phyloP scores from a whole-genome alignment of 2,797 vertebrate genomes.

The Microctenopoma stevenorrisi region DNA sequence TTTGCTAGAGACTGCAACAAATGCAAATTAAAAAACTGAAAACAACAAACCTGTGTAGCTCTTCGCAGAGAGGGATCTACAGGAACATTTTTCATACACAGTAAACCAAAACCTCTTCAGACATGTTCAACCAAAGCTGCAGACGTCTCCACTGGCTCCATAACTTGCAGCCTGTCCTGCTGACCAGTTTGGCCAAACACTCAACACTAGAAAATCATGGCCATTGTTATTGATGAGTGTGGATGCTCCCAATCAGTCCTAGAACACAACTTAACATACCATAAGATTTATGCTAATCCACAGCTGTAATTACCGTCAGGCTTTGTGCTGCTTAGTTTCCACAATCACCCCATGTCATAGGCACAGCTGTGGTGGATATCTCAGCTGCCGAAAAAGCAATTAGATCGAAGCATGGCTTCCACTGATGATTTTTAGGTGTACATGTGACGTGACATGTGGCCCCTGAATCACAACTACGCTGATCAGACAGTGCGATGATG shows the following conservation, averaged over 20 bases:
- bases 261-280: conserved; percentile 9
- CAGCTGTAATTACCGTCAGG: conserved; percentile 14
- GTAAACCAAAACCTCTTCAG: no score
- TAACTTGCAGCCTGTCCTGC: no score
- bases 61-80: no score
- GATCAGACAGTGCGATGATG: not conserved
- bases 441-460: not conserved
- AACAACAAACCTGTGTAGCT: no score
- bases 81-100: no score
- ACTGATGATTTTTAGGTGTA: not conserved
- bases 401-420: not conserved
- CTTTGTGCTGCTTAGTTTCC: not conserved
- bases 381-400: not conserved
- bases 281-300: conserved; percentile 2
- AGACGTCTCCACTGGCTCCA: no score
- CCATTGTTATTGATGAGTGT: not conserved
- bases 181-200: no score
- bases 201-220: no score
- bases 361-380: not conserved
- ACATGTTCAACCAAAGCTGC: no score
- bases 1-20: no score
- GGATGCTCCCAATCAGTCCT: conserved; percentile 1
- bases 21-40: no score
- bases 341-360: not conserved
- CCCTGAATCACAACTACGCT: conserved; percentile 13